Base-by-base conservation (phyloP, 2,888 invertebrate species). In the Achlya flavicornis region DNA sequence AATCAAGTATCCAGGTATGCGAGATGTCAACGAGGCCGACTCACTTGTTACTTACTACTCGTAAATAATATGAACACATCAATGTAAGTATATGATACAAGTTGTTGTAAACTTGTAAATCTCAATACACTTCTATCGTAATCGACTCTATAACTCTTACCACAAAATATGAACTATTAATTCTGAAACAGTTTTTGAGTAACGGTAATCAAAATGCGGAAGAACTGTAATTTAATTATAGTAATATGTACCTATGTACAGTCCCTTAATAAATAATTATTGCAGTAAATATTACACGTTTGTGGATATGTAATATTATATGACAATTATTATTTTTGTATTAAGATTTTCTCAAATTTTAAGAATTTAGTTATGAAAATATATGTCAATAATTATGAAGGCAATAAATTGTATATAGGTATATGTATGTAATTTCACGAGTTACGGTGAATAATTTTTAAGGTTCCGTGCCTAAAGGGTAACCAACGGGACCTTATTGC, bases 1-100 rank as follows among this genome's bases (percentile, higher is more conserved):
- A 85, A 85, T 87, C 83, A 88, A 88, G 86, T 88, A 86, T 85
- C 86, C 87, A 90, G 91, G 90, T 91, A 19, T 6, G 60, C 2
- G 33, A 41, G 19, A 26, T 41, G 12, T 16, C n/a, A 14, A n/a
- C n/a, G 41, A 41, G 41, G n/a, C n/a, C 8, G 46, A 46, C n/a
- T 46, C n/a, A n/a, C n/a, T 46, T 46, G n/a, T 43, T 14, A 14
- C 7, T 43, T 14, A 14, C 7, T 38, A 59, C 59, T 46, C 14
- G 7, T 48, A 48, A 48, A 14, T 48, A 48, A n/a, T 16, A 48
- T 16, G 43, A 14, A 43, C 4, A 41, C 35, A 38, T 7, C 10
- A 1, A 38, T 38, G 38, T 38, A 43, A 8, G 43, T 43, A 43
- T 12, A 46, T 46, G 4, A 14, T 14, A 43, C 12, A 43, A 43